Evolutionary conservation across 2,113 vertebrate species (phyloP).

Genomic region (Catharus fuscescens): DNA sequence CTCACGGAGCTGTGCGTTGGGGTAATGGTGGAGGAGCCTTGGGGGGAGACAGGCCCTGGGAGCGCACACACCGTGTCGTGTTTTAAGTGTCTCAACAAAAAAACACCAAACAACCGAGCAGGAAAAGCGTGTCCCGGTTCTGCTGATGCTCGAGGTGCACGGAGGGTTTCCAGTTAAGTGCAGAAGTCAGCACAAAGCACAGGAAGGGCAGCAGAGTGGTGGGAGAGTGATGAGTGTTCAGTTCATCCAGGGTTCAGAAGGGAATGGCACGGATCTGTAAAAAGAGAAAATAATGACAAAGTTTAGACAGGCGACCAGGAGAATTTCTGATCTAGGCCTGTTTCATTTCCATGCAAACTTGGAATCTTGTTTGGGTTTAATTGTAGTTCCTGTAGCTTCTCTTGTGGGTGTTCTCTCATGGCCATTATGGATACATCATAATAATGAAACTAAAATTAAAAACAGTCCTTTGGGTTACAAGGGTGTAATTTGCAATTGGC

Average conservation of each 20-base stretch:
- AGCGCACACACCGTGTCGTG: background rate
- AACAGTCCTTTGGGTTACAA: background rate
- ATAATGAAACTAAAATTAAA: background rate
- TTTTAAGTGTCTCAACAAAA: background rate
- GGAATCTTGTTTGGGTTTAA: background rate
- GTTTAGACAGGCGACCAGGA: background rate
- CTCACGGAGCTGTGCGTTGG: background rate
- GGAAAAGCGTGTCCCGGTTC: background rate
- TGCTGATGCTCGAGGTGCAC: background rate
- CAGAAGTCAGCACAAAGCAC: background rate
- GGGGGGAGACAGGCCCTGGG: background rate
- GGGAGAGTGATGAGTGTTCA: background rate
- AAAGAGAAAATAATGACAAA: background rate
- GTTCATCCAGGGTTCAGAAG: background rate
- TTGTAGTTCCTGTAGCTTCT: background rate
- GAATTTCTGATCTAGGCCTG: background rate
- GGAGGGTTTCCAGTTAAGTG: background rate
- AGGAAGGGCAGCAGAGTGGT: background rate
- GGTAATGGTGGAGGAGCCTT: background rate
- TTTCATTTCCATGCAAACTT: background rate
- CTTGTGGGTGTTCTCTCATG: background rate
- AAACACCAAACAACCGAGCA: background rate
- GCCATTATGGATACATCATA: background rate
- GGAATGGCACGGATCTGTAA: no score
- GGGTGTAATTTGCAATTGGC: background rate